phyloP scores from a whole-genome alignment of 2,888 invertebrate species.

The Lampropteryx suffumata region DNA sequence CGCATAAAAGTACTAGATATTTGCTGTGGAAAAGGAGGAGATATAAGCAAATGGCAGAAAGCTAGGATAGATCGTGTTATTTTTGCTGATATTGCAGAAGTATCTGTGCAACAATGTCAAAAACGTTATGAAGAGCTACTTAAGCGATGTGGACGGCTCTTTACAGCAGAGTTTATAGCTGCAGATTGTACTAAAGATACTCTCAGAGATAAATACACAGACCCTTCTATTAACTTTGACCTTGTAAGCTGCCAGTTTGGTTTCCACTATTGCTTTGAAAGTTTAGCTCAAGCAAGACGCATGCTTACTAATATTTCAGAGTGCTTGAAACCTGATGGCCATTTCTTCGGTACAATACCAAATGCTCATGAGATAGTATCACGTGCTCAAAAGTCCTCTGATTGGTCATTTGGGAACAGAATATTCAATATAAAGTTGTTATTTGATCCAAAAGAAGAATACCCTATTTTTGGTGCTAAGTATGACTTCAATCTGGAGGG shows the following conservation, averaged over 20 bases:
- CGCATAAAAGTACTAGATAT: constrained; percentile 92
- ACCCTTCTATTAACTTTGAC: constrained; percentile 91
- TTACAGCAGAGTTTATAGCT: constrained; percentile 94
- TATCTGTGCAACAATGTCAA: constrained; percentile 95
- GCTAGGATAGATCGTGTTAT: constrained; percentile 91
- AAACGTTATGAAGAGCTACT: constrained; percentile 90
- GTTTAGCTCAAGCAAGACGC: constrained; percentile 92
- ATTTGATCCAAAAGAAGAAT: constrained; percentile 84
- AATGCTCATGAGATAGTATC: constrained; percentile 96
- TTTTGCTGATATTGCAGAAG: constrained; percentile 96
- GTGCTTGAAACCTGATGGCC: constrained; percentile 94
- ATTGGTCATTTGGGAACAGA: constrained; percentile 89
- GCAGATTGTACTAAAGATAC: constrained; percentile 95
- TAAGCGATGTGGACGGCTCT: constrained; percentile 74
- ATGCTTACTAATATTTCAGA: constrained; percentile 97
- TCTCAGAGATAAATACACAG: constrained; percentile 89
- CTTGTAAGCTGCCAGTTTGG: constrained; percentile 99
- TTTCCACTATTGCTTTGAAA: constrained; percentile 98
- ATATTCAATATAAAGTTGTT: constrained; percentile 89
- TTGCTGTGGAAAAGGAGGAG: constrained; percentile 99
- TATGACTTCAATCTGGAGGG: constrained; percentile 98
- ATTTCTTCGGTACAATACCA: constrained; percentile 98
- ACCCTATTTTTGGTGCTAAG: constrained; percentile 96
- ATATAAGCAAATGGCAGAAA: constrained; percentile 97
- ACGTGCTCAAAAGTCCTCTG: constrained; percentile 82